A percentile compares a stretch with the other conserved stretches of the same genome.
Evolutionary conservation across 2,113 vertebrate genomes (phyloP).

Genomic region (Corydoras maculifer): DNA sequence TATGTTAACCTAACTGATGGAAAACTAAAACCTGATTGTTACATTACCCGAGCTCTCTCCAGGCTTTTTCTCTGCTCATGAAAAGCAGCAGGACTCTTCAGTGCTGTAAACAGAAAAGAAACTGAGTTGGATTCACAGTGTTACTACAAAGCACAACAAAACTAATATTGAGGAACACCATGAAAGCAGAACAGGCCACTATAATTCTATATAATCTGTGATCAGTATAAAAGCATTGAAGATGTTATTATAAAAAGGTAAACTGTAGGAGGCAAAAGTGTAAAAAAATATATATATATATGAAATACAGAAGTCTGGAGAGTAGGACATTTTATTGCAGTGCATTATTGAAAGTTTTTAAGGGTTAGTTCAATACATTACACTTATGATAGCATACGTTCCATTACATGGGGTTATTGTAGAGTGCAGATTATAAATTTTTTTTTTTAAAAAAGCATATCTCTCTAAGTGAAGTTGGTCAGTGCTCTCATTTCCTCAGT

Average conservation of each 20-base stretch:
- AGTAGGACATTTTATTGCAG: too few relatives aligned
- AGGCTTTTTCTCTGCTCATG: conserved; percentile 71
- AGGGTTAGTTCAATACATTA: too few relatives aligned
- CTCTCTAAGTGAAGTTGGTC: too few relatives aligned
- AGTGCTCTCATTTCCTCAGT: background rate
- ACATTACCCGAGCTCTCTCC: conserved; percentile 66
- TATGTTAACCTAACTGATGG: too few relatives aligned
- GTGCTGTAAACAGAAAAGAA: conserved; percentile 65
- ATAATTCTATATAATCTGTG: conserved; percentile 12
- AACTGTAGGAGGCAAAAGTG: background rate
- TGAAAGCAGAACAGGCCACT: conserved; percentile 52
- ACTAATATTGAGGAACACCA: conserved; percentile 31
- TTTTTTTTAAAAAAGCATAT: too few relatives aligned
- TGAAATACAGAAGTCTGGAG: too few relatives aligned
- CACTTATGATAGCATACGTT: too few relatives aligned
- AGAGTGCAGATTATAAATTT: too few relatives aligned
- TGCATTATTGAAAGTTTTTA: too few relatives aligned
- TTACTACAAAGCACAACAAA: background rate
- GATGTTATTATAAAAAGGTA: background rate
- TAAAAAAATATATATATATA: background rate
- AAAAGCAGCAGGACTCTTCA: conserved; percentile 89
- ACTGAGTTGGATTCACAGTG: conserved; percentile 31
- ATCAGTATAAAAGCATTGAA: background rate
- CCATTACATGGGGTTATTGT: too few relatives aligned
- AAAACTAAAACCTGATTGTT: too few relatives aligned